phyloP scores from a whole-genome alignment of 2,797 vertebrate genomes.

The Alauda arvensis region DNA sequence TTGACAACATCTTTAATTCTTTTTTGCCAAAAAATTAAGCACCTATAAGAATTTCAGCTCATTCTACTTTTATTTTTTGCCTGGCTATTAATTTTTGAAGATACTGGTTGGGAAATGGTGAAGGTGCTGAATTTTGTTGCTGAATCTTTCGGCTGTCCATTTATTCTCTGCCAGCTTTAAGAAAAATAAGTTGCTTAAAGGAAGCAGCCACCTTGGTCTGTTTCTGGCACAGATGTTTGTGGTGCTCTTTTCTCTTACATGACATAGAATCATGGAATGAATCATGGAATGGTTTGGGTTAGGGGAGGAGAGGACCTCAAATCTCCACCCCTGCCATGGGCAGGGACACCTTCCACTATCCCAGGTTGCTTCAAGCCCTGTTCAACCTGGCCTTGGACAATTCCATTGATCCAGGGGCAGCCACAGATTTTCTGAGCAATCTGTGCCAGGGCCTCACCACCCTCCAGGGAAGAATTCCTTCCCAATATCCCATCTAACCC shows the following conservation, averaged over 20 bases:
- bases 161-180: not conserved
- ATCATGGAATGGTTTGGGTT: not conserved
- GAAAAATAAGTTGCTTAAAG: not conserved
- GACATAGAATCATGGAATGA: not conserved
- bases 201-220: not conserved
- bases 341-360: not conserved
- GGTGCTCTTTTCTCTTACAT: not conserved
- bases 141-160: not conserved
- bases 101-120: not conserved
- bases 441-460: accelerated
- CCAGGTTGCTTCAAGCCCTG: accelerated
- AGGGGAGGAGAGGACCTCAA: not conserved
- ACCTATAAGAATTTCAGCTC: not conserved
- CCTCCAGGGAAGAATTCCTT: not conserved
- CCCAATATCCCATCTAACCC: accelerated
- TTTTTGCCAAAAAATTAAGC: not conserved
- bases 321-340: not conserved
- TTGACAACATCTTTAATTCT: not conserved
- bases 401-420: not conserved
- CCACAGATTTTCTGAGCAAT: not conserved
- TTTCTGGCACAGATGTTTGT: not conserved
- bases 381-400: not conserved
- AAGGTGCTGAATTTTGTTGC: not conserved
- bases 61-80: not conserved
- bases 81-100: not conserved